phyloP scores from a whole-genome alignment of 1,140 invertebrate genomes.

The Druon quercuslanigerum region DNA sequence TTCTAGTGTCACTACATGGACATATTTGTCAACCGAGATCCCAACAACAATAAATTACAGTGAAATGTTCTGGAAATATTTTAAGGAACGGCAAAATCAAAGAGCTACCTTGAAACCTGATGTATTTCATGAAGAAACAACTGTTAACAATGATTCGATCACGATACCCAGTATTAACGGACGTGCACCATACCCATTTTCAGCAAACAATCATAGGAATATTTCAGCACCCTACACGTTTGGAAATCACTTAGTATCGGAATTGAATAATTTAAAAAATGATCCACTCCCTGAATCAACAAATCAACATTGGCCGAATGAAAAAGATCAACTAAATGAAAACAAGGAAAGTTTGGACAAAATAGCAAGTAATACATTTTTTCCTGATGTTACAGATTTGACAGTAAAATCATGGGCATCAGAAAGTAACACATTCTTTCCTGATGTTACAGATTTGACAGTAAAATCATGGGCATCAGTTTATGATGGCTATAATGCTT shows the following conservation, averaged over 20 bases:
- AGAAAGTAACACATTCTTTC: too few species aligned
- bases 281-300: too few species aligned
- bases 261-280: too few species aligned
- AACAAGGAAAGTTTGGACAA: too few species aligned
- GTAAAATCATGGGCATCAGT: too few species aligned
- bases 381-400: too few species aligned
- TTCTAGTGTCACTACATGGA: conserved; percentile 26
- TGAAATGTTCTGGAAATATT: conserved; percentile 62
- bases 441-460: too few species aligned
- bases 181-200: not conserved
- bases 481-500: too few species aligned
- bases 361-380: too few species aligned
- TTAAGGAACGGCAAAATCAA: conserved; percentile 49
- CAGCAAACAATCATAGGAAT: not conserved
- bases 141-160: not conserved
- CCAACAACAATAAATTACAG: conserved; percentile 50
- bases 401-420: too few species aligned
- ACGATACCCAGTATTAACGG: not conserved
- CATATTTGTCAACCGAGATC: not conserved
- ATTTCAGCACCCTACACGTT: not conserved
- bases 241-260: not conserved
- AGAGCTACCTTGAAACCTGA: not conserved
- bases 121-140: not conserved
- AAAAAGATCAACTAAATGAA: too few species aligned
- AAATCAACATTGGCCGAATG: too few species aligned